Percentiles rank a stretch among this genome's conserved stretches.
Evolutionary conservation across 1,140 invertebrate species (phyloP).

Genomic region (Drosophila subobscura): DNA sequence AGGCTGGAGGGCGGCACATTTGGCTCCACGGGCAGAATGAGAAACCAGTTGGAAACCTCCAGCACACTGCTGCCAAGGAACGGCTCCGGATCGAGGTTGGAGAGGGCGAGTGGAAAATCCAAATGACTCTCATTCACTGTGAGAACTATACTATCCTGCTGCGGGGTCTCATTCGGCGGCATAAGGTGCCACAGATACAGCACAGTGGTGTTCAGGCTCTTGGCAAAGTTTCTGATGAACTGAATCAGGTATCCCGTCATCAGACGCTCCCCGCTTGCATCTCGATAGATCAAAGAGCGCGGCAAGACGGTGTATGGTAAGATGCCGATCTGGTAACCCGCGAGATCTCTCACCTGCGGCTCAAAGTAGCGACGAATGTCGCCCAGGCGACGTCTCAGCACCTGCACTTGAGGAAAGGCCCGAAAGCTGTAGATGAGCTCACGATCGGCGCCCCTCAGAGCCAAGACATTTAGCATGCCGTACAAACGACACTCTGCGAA

Average conservation of each 20-base stretch:
- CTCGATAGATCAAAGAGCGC: conserved; percentile 34
- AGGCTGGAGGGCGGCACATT: conserved; percentile 13
- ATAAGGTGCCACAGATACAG: conserved; percentile 14
- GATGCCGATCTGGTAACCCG: conserved; percentile 28
- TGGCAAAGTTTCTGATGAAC: conserved; percentile 44
- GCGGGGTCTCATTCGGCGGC: conserved; percentile 5
- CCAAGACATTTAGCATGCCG: conserved; percentile 58
- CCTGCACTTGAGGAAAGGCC: conserved; percentile 45
- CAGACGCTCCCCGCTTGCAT: conserved; percentile 27
- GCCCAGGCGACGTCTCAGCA: conserved; percentile 3
- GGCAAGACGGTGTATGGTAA: conserved; percentile 47
- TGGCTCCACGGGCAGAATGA: conserved; percentile 51
- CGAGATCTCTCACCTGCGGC: conserved; percentile 34
- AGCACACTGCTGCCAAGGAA: conserved; percentile 22
- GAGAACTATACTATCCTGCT: not conserved
- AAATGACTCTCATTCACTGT: conserved; percentile 16
- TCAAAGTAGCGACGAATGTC: conserved; percentile 26
- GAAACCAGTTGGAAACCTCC: conserved; percentile 46
- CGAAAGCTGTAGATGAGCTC: conserved; percentile 47
- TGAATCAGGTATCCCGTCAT: conserved; percentile 41
- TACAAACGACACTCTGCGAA: conserved; percentile 33
- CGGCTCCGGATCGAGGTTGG: conserved; percentile 7
- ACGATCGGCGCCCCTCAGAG: conserved; percentile 3
- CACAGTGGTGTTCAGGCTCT: conserved; percentile 32
- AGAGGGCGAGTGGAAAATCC: conserved; percentile 34